Conservation (phyloP, 2,797 vertebrate species). For the Myioborus miniatus region DNA sequence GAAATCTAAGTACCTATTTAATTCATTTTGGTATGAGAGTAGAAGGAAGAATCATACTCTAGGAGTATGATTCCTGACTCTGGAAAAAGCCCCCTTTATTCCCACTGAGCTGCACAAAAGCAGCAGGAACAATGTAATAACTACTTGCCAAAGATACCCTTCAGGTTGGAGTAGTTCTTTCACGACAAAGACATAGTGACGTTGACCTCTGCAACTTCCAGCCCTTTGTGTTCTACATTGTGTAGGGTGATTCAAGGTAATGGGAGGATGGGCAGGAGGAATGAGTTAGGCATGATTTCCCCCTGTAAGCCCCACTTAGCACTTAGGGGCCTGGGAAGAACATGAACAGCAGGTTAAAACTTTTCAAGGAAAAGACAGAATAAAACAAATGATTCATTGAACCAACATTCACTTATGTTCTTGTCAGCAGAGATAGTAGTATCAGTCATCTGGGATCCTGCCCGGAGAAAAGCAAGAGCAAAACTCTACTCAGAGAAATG, state of each 20-base stretch:
- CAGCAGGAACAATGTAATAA: not conserved
- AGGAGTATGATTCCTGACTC: not conserved
- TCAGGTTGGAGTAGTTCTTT: not conserved
- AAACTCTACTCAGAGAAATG: not conserved
- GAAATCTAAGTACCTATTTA: not conserved
- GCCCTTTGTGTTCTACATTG: not conserved
- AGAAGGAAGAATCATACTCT: not conserved
- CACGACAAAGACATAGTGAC: not conserved
- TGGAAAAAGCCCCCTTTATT: not conserved
- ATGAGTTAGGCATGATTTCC: not conserved
- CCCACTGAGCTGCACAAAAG: not conserved
- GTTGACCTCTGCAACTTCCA: not conserved
- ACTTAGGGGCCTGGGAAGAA: not conserved
- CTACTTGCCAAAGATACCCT: not conserved
- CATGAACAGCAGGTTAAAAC: not conserved
- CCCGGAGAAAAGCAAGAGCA: not conserved
- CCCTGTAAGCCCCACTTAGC: not conserved
- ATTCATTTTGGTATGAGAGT: not conserved
- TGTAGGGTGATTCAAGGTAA: not conserved
- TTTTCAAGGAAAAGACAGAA: not conserved
- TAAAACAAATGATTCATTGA: not conserved
- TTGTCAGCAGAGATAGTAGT: not conserved
- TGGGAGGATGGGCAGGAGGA: not conserved
- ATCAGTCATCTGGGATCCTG: not conserved
- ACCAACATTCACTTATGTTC: not conserved